Evolutionary conservation across 2,888 invertebrate species (phyloP), one percentile per base, ranked within the genome.

Genomic region (Trissolcus brochymenae): DNA sequence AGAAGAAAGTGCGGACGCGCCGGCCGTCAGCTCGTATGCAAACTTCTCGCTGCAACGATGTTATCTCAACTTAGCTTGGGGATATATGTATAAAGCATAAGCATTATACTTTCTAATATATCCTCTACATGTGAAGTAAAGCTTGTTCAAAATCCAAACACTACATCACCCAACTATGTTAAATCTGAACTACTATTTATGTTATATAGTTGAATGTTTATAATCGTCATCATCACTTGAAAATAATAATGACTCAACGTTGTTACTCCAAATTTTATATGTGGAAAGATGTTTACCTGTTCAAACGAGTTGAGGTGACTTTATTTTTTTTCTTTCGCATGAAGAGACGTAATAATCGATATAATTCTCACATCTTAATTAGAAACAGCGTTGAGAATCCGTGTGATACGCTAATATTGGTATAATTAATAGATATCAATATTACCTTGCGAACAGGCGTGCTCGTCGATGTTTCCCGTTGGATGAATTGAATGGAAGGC

Each of bases 61-160:
- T 79, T 79, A 74, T 74, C 70, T 64, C 78, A 54, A 62, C 74
- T 74, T 19, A 29, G 61, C 55, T 51, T 35, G n/a, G 35, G 51
- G 55, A 61, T 74, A 71, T 78, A 84, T 85, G 84, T 83, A 83
- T 83, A 84, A 82, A 82, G 81, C 82, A 82, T 80, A 80, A 83
- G 82, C 83, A 84, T 85, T 85, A 85, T 83, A 84, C 84, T 85
- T 86, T 85, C 81, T 84, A 84, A 86, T 86, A 35, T 35, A 81
- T 76, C 79, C 55, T 61, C 65, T 53, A 61, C 71, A 59, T 66
- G 35, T 66, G 61, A 59, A 19, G 19, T 49, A 68, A 50, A 46
- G 78, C 79, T 75, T 74, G 66, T 76, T 75, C 77, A 57, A 76
- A 68, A 78, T 35, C 35, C 76, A 83, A 83, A 83, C 81, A 82